Conservation (phyloP, 2,113 vertebrate genomes). For the Hemiprocne comata region DNA sequence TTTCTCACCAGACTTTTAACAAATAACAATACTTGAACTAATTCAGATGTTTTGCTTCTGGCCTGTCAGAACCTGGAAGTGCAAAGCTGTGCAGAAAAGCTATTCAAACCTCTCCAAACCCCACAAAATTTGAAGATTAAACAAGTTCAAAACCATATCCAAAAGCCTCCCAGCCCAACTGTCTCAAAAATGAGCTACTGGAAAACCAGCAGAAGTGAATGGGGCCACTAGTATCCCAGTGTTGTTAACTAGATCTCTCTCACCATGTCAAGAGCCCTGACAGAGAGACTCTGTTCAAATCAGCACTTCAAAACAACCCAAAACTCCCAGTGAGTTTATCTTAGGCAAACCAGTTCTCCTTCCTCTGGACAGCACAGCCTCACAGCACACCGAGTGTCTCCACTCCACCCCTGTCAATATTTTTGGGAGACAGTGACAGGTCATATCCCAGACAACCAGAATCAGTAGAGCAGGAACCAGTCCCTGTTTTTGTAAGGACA, state of each 20-base stretch:
- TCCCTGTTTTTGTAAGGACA: not conserved
- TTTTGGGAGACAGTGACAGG: not conserved
- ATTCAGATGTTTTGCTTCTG: not conserved
- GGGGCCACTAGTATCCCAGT: not conserved
- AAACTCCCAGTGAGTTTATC: not conserved
- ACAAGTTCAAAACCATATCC: not conserved
- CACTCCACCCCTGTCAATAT: fast-evolving
- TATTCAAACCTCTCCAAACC: not conserved
- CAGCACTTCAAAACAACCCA: not conserved
- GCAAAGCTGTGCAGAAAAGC: not conserved
- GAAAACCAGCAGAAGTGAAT: fast-evolving
- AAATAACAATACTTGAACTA: not conserved
- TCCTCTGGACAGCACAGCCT: not conserved
- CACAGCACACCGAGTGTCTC: not conserved
- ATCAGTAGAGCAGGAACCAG: not conserved
- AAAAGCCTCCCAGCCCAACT: not conserved
- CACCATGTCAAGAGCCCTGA: not conserved
- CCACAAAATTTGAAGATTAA: not conserved
- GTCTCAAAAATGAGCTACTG: not conserved
- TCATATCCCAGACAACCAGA: not conserved
- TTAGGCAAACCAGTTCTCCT: not conserved
- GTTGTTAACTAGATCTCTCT: not conserved
- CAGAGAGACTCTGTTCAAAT: not conserved
- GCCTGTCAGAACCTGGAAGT: not conserved
- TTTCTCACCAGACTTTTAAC: not conserved